A percentile compares a stretch with the other conserved stretches of the same genome.
Conservation (phyloP, 2,797 vertebrate species). For the Podargus strigoides region DNA sequence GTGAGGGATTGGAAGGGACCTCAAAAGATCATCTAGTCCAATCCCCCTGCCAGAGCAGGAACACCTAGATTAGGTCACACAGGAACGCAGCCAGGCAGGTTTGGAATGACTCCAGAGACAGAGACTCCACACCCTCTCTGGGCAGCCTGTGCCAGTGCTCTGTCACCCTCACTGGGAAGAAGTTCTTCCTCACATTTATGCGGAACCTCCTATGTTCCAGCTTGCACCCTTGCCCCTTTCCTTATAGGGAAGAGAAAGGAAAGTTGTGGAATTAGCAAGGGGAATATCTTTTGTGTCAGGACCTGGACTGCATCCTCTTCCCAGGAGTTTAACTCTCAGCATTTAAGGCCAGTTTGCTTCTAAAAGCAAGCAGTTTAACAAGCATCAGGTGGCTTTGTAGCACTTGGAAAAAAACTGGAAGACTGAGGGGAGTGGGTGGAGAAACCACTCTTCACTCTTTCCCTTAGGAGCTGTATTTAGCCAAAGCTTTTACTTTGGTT, state of each 20-base stretch:
- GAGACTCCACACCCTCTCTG: no score
- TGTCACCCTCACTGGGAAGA: no score
- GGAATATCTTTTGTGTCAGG: neutral
- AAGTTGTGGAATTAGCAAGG: neutral
- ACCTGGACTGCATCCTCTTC: neutral
- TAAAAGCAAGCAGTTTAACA: neutral
- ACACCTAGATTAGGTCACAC: no score
- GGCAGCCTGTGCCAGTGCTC: no score
- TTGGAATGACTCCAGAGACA: no score
- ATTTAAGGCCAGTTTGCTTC: neutral
- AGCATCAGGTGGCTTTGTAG: neutral
- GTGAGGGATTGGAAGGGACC: no score
- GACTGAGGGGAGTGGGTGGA: rapidly evolving
- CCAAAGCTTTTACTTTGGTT: neutral
- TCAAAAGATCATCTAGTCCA: no score
- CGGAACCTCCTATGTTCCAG: no score
- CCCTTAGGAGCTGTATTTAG: neutral
- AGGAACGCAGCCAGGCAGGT: no score
- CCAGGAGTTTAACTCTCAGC: neutral
- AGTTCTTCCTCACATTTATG: no score
- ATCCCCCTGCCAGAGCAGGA: no score
- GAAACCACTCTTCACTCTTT: neutral
- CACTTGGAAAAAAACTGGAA: neutral
- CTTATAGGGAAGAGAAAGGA: neutral
- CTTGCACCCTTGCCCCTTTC: no score